A percentile compares a stretch with the other conserved stretches of the same genome.
These are phyloP conservation scores for Orestias chungarensis DNA, from an alignment of 2,797 vertebrate species.

Conservation along the genomic window DNA sequence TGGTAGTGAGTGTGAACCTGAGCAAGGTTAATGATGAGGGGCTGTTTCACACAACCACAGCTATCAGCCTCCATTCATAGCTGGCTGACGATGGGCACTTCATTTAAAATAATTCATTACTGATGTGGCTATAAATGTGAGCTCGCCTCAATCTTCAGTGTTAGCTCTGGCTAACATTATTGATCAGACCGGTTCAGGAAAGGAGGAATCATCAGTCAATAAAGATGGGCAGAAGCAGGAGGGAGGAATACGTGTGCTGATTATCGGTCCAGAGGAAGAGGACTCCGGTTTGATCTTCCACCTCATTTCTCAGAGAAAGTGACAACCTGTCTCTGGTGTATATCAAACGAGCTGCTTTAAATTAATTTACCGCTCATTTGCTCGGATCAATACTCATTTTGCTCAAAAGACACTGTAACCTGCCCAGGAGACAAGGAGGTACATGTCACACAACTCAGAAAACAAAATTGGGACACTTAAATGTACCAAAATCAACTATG, in stretches of 20 bases:
- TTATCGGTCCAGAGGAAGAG: slow-evolving; percentile 56
- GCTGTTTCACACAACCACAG: slow-evolving; percentile 46
- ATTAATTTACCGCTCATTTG: slow-evolving; percentile 77
- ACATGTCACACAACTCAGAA: slow-evolving; percentile 19
- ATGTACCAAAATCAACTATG: slow-evolving; percentile 5
- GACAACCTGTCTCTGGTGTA: slow-evolving; percentile 67
- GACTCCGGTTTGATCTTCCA: slow-evolving; percentile 57
- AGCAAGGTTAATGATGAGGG: slow-evolving; percentile 31
- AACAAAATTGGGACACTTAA: slow-evolving; percentile 9
- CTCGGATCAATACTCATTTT: slow-evolving; percentile 65
- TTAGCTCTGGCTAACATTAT: slow-evolving; percentile 55
- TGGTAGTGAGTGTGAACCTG: slow-evolving; percentile 8
- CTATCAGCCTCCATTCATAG: slow-evolving; percentile 66
- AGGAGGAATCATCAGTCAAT: slow-evolving; percentile 51
- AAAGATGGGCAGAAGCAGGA: slow-evolving; percentile 44
- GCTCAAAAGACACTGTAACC: slow-evolving; percentile 40
- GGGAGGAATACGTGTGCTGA: slow-evolving; percentile 45
- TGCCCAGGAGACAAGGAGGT: slow-evolving; percentile 30
- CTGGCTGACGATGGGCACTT: slow-evolving; percentile 42
- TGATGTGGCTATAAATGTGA: slow-evolving; percentile 70
- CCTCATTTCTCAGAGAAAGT: slow-evolving; percentile 60
- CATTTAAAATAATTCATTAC: slow-evolving; percentile 72
- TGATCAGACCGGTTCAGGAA: slow-evolving; percentile 58
- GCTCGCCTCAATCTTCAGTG: slow-evolving; percentile 44
- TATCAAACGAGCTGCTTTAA: slow-evolving; percentile 58